These are phyloP conservation scores for Chlorodrepanis virens DNA, from an alignment of 2,113 vertebrate genomes.

Conservation along the genomic window DNA sequence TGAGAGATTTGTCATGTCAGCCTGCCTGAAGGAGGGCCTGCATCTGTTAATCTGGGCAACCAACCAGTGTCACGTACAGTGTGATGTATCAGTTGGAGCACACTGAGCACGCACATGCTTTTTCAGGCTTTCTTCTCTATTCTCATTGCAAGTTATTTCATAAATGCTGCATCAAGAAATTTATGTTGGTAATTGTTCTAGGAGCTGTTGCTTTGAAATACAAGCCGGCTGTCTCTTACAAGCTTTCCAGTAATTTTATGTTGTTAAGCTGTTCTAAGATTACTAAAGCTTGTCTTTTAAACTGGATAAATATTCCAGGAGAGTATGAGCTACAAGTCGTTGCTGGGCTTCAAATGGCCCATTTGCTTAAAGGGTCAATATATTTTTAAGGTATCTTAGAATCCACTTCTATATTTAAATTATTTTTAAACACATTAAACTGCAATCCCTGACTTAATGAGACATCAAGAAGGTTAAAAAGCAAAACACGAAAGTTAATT, in stretches of 20 bases:
- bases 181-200: neutral
- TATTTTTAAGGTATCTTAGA: neutral
- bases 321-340: neutral
- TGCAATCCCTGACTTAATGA: neutral
- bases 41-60: constrained; percentile 28
- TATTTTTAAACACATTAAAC: neutral
- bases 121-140: neutral
- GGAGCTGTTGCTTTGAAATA: constrained; percentile 7
- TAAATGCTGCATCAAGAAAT: neutral
- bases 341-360: neutral
- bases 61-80: neutral
- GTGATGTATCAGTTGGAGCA: neutral
- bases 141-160: neutral
- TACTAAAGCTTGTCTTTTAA: neutral
- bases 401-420: neutral
- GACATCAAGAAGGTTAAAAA: neutral
- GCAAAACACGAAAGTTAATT: neutral
- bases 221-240: neutral
- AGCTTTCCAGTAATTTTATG: neutral
- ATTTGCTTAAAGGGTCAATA: neutral
- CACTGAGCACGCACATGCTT: neutral
- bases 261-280: neutral
- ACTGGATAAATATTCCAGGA: neutral
- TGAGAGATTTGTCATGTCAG: neutral
- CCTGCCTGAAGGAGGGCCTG: neutral